Evolutionary conservation across 2,888 invertebrate genomes (phyloP), one percentile per base, ranked within the genome.

Genomic region (Nezara viridula): DNA sequence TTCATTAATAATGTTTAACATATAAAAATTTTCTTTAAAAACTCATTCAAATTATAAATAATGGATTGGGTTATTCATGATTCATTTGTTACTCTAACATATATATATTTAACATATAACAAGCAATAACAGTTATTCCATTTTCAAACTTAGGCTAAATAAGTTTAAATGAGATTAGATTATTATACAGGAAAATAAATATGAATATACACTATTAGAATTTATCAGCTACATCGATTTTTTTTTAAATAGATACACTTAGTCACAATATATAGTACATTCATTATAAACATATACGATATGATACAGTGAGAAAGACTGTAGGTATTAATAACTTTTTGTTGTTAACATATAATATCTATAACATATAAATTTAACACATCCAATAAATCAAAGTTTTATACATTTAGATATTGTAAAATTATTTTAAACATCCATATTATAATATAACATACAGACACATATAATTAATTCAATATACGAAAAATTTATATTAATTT

Each of bases 81-180:
- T 9, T 73, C 32, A 37, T 37, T 14, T 73, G 37, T 19, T 37
- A 73, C 66, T 19, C 66, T 73, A 73, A 73, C 66, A 73, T 37
- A 73, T 73, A n/a, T n/a, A 37, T 73, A 73, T 73, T 73, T 73
- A 73, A 73, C 66, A 73, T 73, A 73, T 73, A 73, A 73, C 66
- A 73, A 73, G 66, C 32, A 73, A 37, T 37, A 73, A 73, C 66
- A 73, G 7, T 73, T 73, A 37, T 37, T 60, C 27, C 16, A 19
- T 37, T 60, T 60, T 16, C 60, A 60, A 60, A 60, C 27, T 14
- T 32, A 60, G 0, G 9, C 27, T 27, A 60, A 37, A 73, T 73
- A 32, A 6, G 0, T 73, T 73, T 21, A 37, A 37, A 37, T 24
- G 21, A 10, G 19, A 73, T 16, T 32, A 2, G 1, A 32, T 37